These are phyloP conservation scores for Morpho achilles DNA, from an alignment of 2,888 invertebrate species.

Conservation along the genomic window DNA sequence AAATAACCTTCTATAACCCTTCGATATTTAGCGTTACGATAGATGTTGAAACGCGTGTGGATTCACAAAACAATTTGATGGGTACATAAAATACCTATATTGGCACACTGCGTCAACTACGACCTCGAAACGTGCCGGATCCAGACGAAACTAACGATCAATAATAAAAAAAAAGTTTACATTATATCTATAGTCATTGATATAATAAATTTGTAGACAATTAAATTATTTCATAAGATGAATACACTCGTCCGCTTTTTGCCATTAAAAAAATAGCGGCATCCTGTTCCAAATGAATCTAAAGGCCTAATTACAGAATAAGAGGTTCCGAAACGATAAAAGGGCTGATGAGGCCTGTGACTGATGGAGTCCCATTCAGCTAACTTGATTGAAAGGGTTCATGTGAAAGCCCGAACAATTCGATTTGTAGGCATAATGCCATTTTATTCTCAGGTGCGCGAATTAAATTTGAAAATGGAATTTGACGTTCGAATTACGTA, in stretches of 20 bases:
- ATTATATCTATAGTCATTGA: constrained; percentile 5
- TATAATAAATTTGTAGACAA: background rate
- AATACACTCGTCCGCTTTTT: too few relatives aligned
- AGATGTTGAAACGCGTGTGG: background rate
- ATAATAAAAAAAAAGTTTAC: constrained; percentile 34
- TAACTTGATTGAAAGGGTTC: constrained; percentile 63
- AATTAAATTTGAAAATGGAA: constrained; percentile 28
- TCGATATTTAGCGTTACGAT: too few relatives aligned
- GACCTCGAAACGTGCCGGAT: constrained; percentile 25
- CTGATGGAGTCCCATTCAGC: constrained; percentile 65
- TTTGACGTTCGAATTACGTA: constrained; percentile 27
- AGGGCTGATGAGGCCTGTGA: constrained; percentile 48
- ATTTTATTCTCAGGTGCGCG: constrained; percentile 50
- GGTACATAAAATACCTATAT: constrained; percentile 16
- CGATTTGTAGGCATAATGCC: constrained; percentile 40
- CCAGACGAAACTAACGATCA: constrained; percentile 40
- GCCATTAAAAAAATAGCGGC: constrained; percentile 29
- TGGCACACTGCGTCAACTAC: constrained; percentile 46
- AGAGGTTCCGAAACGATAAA: constrained; percentile 52
- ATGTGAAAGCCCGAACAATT: constrained; percentile 43
- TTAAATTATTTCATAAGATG: background rate
- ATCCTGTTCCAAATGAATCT: constrained; percentile 59
- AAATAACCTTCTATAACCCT: too few relatives aligned
- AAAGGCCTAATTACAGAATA: constrained; percentile 63
- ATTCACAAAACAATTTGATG: constrained; percentile 34